Conservation (phyloP, 1,140 invertebrate genomes). For the Ceratosolen solmsi region DNA sequence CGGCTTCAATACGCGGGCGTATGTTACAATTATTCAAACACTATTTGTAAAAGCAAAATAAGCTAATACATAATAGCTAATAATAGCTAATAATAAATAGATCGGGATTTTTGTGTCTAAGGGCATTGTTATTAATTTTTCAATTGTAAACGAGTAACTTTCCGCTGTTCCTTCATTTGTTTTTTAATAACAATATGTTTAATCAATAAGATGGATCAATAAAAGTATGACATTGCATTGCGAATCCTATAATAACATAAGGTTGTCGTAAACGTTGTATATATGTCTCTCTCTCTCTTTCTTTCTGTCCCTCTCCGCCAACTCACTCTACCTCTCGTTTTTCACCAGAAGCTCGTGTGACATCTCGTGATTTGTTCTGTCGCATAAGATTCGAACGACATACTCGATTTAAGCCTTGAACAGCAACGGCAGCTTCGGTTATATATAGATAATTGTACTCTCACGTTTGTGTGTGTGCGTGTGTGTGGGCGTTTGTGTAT, state of each 20-base stretch:
- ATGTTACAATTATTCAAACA: too few species aligned
- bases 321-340: neutral
- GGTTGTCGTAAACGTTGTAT: neutral
- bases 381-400: neutral
- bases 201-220: too few species aligned
- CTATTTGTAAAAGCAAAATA: too few species aligned
- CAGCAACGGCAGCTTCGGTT: neutral
- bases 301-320: neutral
- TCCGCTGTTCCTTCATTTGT: too few species aligned
- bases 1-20: too few species aligned
- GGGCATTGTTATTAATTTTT: too few species aligned
- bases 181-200: too few species aligned
- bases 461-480: neutral
- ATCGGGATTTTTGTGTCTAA: too few species aligned
- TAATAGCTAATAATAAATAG: too few species aligned
- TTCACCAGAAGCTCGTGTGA: conserved; percentile 13
- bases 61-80: too few species aligned
- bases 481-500: neutral
- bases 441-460: neutral
- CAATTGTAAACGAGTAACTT: too few species aligned
- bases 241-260: conserved; percentile 29
- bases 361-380: conserved; percentile 36
- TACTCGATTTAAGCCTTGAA: neutral
- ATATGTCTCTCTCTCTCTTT: too few species aligned
- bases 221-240: neutral